Evolutionary conservation across 64 coral and sea anemone genomes (phyloP), one percentile per base, ranked within the genome.

Genomic region (Porites australiensis): DNA sequence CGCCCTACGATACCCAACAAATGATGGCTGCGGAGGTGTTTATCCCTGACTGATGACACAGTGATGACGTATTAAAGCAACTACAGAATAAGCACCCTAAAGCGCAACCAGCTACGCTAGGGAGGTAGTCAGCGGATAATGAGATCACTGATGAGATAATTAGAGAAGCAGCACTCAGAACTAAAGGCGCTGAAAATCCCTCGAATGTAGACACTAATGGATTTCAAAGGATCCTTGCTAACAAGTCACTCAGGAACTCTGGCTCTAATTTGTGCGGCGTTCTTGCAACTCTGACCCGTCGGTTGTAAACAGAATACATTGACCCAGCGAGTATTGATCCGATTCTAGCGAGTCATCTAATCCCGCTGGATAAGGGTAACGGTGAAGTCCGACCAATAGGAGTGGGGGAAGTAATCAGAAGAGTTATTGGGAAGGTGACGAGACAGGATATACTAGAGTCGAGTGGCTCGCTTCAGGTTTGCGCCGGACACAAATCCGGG

Each of bases 341-440:
- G 79, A 82, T 82, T 44, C 79, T 62, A 82, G 79, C 53, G 46
- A 82, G 79, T 82, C 79, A 55, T 65, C 79, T 82, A 60, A 82
- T 82, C 79, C 79, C 79, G 14, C 54, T 82, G 61, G 79, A 82
- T 82, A 58, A 82, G 11, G 79, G 79, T 65, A 58, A 82, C 54
- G 61, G 79, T 82, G 79, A 82, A 15, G 74, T 77, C n/a, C 74
- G n/a, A 43, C 74, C 74, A 77, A 77, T 77, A 77, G 74, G 74
- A 12, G 74, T 77, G 50, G 74, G n/a, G n/a, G n/a, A n/a, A n/a
- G n/a, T n/a, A n/a, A n/a, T n/a, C n/a, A n/a, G n/a, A n/a, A n/a
- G n/a, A 77, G 74, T 77, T 16, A 46, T 46, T 22, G 44, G 50
- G 15, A 53, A 19, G 74, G 74, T 77, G 14, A 12, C 16, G 9